These are phyloP conservation scores for Hypolimnas misippus DNA, from an alignment of 2,888 invertebrate species.

Conservation along the genomic window DNA sequence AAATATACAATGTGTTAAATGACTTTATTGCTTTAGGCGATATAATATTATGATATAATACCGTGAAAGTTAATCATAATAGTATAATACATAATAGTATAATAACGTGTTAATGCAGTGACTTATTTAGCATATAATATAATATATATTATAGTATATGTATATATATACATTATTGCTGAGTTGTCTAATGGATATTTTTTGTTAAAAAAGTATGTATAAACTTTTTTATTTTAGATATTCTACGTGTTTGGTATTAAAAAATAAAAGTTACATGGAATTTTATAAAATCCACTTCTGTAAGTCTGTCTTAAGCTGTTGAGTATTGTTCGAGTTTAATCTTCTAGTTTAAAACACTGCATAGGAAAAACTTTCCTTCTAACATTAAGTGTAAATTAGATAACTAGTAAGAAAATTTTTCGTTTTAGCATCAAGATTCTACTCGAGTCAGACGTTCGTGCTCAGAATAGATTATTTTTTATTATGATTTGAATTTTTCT, in stretches of 20 bases:
- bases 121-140: no score
- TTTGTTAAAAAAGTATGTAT: no score
- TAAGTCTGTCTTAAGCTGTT: conserved; percentile 20
- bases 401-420: conserved; percentile 20
- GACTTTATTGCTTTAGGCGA: no score
- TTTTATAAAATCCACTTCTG: conserved; percentile 2
- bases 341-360: conserved; percentile 20
- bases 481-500: not conserved
- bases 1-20: no score
- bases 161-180: no score
- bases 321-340: conserved; percentile 21
- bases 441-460: not conserved
- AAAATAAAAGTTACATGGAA: not conserved
- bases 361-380: conserved; percentile 16
- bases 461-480: conserved; percentile 12
- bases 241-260: not conserved
- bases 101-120: no score
- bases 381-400: conserved; percentile 29
- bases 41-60: no score
- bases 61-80: no score
- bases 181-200: no score
- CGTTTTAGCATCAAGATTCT: conserved; percentile 7
- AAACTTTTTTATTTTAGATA: no score
- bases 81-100: no score
- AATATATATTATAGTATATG: no score